Evolutionary conservation across 2,888 invertebrate species (phyloP).

Genomic region (Blastobasis adustella): DNA sequence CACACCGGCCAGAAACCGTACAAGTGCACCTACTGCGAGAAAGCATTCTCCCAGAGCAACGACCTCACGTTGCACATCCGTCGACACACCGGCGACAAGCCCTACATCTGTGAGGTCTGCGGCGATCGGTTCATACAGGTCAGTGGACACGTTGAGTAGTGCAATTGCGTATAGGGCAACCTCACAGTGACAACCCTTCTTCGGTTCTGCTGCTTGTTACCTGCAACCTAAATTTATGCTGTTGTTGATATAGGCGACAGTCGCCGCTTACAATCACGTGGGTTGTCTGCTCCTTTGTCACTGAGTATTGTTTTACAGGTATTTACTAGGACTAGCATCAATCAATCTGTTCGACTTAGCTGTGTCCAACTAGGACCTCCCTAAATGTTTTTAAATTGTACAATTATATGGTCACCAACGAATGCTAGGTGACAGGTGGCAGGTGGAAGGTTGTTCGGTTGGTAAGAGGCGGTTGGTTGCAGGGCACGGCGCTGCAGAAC

Average conservation of each 20-base stretch:
- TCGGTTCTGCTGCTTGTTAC: no score
- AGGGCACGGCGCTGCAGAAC: conserved; percentile 12
- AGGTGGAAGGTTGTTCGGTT: no score
- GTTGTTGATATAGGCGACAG: neutral
- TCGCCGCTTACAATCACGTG: neutral
- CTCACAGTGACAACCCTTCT: neutral
- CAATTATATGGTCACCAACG: no score
- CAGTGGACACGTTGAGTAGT: neutral
- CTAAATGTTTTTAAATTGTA: no score
- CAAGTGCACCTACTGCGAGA: conserved; percentile 73
- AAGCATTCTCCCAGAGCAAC: conserved; percentile 81
- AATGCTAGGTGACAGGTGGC: no score
- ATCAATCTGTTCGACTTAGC: no score
- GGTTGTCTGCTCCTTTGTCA: no score
- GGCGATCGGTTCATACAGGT: conserved; percentile 81
- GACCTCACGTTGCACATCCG: conserved; percentile 81
- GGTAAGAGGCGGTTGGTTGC: neutral
- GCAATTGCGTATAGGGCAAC: neutral
- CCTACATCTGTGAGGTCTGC: conserved; percentile 79
- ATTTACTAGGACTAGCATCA: no score
- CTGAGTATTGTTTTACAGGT: no score
- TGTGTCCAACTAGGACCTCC: no score
- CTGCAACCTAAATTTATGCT: neutral
- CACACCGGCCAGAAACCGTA: conserved; percentile 75
- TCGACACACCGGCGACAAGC: conserved; percentile 80